Evolutionary conservation across 2,797 vertebrate species (phyloP).

Genomic region (Acridotheres tristis): DNA sequence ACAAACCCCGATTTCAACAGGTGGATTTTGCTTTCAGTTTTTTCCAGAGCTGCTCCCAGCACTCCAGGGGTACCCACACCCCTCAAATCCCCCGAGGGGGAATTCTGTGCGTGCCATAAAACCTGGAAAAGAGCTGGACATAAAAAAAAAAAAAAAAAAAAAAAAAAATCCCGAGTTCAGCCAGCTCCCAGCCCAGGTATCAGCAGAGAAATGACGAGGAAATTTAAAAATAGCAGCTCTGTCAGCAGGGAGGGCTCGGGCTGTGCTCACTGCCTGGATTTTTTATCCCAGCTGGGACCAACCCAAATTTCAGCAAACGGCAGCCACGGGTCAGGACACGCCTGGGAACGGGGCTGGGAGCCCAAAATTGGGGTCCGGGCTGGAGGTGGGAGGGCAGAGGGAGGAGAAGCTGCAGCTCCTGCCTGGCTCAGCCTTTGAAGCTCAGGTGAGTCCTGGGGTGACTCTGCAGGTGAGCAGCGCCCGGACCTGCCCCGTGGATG

Average conservation of each 20-base stretch:
- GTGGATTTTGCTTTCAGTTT: not conserved
- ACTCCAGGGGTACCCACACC: not conserved
- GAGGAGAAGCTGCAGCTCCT: not conserved
- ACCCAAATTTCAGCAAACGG: not conserved
- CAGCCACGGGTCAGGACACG: not conserved
- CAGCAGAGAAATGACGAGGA: not conserved
- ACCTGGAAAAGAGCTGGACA: not conserved
- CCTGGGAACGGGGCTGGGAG: not conserved
- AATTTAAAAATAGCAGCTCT: not conserved
- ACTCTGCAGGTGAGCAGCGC: no score
- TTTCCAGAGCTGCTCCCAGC: not conserved
- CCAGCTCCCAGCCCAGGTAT: no score
- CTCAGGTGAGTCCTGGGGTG: no score
- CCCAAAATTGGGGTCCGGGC: not conserved
- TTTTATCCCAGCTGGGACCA: not conserved
- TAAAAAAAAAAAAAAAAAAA: not conserved
- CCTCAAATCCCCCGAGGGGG: not conserved
- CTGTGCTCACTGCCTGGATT: not conserved
- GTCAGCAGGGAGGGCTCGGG: not conserved
- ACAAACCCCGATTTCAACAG: not conserved
- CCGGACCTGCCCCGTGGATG: no score
- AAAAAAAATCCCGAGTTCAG: not conserved
- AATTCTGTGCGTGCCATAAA: fast-evolving
- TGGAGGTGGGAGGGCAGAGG: not conserved
- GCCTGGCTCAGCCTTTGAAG: no score